Percentiles rank a stretch among this genome's conserved stretches.
Evolutionary conservation across 2,888 invertebrate species (phyloP).

Genomic region (Schizotus pectinicornis): DNA sequence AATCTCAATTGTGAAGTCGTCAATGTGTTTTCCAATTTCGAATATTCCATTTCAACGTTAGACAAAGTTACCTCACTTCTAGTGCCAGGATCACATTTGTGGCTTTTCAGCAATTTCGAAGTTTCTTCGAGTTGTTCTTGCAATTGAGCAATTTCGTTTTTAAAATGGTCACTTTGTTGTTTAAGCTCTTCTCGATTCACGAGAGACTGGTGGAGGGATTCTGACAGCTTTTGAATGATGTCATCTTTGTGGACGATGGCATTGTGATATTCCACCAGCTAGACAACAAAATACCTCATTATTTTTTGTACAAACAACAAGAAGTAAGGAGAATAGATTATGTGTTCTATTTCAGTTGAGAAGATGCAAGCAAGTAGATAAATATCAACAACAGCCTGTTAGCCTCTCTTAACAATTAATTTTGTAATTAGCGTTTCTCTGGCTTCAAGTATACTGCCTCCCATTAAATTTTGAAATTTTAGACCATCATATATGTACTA

Average conservation of each 20-base stretch:
- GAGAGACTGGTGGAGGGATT: conserved; percentile 72
- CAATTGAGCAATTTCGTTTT: conserved; percentile 64
- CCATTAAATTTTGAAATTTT: no score
- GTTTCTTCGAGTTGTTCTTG: conserved; percentile 60
- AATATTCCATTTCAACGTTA: conserved; percentile 37
- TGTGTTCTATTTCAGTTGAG: no score
- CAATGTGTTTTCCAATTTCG: conserved; percentile 39
- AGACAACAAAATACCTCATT: conserved; percentile 57
- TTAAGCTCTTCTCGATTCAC: conserved; percentile 67
- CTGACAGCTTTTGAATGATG: conserved; percentile 73
- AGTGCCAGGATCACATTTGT: conserved; percentile 10
- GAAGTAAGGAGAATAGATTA: no score
- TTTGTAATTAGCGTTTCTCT: no score
- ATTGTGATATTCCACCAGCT: conserved; percentile 77
- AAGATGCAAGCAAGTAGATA: no score
- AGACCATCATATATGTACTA: no score
- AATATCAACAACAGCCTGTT: no score
- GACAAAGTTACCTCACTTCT: conserved; percentile 9
- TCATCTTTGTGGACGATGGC: conserved; percentile 73
- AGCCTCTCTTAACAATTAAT: conserved; percentile 21
- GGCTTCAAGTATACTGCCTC: no score
- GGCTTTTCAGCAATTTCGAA: conserved; percentile 54
- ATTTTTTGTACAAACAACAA: no score
- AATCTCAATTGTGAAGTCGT: conserved; percentile 34
- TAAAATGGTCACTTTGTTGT: conserved; percentile 67